phyloP scores from a whole-genome alignment of 1,140 invertebrate genomes.

The Archivesica marissinica region DNA sequence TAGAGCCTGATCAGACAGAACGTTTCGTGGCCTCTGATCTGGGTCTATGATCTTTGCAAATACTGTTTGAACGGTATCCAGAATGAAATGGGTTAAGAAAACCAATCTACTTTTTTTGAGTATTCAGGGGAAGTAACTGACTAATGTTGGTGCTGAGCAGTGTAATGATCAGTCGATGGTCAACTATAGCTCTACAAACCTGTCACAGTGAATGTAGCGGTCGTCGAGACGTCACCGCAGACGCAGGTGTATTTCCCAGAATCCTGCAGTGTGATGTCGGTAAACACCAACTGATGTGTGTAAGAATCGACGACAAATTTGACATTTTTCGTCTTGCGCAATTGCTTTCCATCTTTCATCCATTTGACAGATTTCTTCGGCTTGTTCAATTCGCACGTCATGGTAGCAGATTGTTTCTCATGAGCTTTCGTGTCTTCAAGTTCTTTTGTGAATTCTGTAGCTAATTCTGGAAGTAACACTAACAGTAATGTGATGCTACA shows the following conservation, averaged over 20 bases:
- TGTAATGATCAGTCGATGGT: no score
- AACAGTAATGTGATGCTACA: no score
- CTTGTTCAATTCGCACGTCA: constrained; percentile 70
- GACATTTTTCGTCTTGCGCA: constrained; percentile 88
- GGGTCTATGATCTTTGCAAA: no score
- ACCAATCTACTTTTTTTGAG: no score
- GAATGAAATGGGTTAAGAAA: no score
- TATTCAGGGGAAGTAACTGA: no score
- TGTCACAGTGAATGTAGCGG: constrained; percentile 76
- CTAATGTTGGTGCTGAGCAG: no score
- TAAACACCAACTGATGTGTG: constrained; percentile 78
- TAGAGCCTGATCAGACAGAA: no score
- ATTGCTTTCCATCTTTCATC: constrained; percentile 92
- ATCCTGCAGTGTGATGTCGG: constrained; percentile 76
- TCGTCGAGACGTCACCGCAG: constrained; percentile 77
- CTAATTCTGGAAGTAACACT: constrained; percentile 63
- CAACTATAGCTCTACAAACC: constrained; percentile 68
- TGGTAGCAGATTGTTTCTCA: constrained; percentile 61
- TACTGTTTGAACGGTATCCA: no score
- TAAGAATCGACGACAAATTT: constrained; percentile 85
- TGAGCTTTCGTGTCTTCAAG: constrained; percentile 64
- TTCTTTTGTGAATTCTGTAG: constrained; percentile 69
- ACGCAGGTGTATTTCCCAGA: constrained; percentile 77
- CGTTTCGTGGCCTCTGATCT: no score
- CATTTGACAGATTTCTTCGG: constrained; percentile 85